Evolutionary conservation across 2,113 vertebrate genomes (phyloP), one percentile per base, ranked within the genome.

Genomic region (Tupaia chinensis): DNA sequence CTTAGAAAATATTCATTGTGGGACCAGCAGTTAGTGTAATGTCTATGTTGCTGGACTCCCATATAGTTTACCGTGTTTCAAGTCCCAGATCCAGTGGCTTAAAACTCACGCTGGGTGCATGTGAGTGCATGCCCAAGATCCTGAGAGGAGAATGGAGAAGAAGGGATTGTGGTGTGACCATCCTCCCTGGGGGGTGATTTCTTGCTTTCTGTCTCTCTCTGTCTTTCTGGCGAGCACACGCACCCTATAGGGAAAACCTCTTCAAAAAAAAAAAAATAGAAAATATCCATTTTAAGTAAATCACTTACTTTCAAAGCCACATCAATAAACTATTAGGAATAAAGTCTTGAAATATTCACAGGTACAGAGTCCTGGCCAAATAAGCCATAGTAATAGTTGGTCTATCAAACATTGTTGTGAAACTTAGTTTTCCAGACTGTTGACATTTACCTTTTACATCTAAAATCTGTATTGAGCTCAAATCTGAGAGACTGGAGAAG

Each of bases 341-440:
- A 69, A 63, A 84, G 19, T 79, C 91, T 76, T 63, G 13, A 76
- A 63, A 74, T 79, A 66, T 83, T 61, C 61, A 74, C 23, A 85
- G 81, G 34, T 73, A 85, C 25, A 72, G n/a, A 58, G 23, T n/a
- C 16, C 25, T 53, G 8, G 13, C 20, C 58, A 73, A 78, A 82
- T 53, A 54, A 61, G 74, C 23, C 32, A 73, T 3, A 25, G 11
- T 61, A 69, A 69, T 44, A 22, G 5, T 3, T 87, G 54, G 29
- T 56, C 84, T 93, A 68, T 27, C 63, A 29, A 79, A 27, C 12
- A 63, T 68, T 80, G 32, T 54, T 32, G 34, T 53, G 17, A 17
- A 92, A 76, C 60, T 63, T 84, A 95, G 60, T 86, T 79, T 94
- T 61, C n/a, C 68, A 79, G 66, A 27, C 66, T 78, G 44, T 56